phyloP scores from a whole-genome alignment of 2,888 invertebrate species.

The Pristionchus entomophagus region DNA sequence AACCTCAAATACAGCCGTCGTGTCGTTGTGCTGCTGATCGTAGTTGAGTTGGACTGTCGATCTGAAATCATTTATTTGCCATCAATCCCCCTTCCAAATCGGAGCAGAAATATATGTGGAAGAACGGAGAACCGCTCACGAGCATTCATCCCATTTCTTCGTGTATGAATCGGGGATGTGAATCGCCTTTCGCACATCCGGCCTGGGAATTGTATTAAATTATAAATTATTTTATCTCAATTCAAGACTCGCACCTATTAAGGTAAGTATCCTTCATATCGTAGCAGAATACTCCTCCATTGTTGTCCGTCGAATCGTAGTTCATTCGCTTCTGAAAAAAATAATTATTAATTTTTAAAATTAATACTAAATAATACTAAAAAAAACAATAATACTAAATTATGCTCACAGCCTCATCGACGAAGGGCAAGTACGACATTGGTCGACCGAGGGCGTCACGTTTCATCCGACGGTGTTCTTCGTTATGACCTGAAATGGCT shows the following conservation, averaged over 20 bases:
- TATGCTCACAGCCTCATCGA: constrained; percentile 57
- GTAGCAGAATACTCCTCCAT: constrained; percentile 63
- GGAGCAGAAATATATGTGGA: no score
- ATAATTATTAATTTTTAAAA: not conserved
- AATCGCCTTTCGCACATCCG: constrained; percentile 58
- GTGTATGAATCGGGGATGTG: constrained; percentile 58
- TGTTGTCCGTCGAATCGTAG: constrained; percentile 62
- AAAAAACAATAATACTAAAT: not conserved
- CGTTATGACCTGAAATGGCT: not conserved
- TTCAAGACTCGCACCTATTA: not conserved
- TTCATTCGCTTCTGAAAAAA: constrained; percentile 59
- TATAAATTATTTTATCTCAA: no score
- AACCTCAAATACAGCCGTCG: constrained; percentile 62
- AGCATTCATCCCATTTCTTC: constrained; percentile 61
- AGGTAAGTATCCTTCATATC: constrained; percentile 49
- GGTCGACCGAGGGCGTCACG: not conserved
- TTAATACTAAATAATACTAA: not conserved
- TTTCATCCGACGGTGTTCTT: constrained; percentile 2
- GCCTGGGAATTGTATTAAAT: not conserved
- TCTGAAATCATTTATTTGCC: constrained; percentile 52
- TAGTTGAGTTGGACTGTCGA: constrained; percentile 64
- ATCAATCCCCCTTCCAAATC: no score
- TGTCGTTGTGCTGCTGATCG: constrained; percentile 67
- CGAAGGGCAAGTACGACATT: not conserved
- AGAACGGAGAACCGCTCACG: constrained; percentile 41